These are phyloP conservation scores for Sesamia inferens DNA, from an alignment of 2,888 invertebrate species.

Conservation along the genomic window DNA sequence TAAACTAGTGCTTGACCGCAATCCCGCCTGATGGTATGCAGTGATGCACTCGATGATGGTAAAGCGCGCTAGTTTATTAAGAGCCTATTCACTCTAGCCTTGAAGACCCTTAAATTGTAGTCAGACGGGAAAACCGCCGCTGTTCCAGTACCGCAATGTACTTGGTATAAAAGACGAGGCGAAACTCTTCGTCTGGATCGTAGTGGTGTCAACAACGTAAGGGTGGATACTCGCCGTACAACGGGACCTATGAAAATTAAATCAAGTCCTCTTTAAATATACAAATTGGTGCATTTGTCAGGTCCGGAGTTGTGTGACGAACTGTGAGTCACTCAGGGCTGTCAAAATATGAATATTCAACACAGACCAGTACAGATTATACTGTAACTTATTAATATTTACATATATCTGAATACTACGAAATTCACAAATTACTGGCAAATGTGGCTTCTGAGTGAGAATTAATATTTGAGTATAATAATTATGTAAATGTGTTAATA, in stretches of 20 bases:
- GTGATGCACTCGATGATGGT: too few relatives aligned
- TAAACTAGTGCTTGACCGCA: too few relatives aligned
- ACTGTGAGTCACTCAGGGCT: conserved; percentile 26
- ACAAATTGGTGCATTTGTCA: conserved; percentile 19
- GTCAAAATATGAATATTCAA: conserved; percentile 63
- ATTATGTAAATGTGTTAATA: conserved; percentile 3
- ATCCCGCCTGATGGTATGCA: too few relatives aligned
- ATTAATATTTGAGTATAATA: conserved; percentile 29
- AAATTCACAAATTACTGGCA: conserved; percentile 39
- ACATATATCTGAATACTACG: conserved; percentile 59
- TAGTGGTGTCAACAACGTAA: too few relatives aligned
- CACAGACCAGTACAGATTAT: conserved; percentile 27
- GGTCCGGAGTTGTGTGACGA: conserved; percentile 13
- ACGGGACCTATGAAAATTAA: conserved; percentile 2
- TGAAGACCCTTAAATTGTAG: too few relatives aligned
- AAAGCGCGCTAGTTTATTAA: too few relatives aligned
- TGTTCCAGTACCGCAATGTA: too few relatives aligned
- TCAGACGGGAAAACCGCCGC: too few relatives aligned
- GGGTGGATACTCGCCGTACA: too few relatives aligned
- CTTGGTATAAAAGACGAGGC: too few relatives aligned
- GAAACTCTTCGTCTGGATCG: too few relatives aligned
- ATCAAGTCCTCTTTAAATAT: conserved; percentile 9
- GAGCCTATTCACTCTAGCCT: too few relatives aligned
- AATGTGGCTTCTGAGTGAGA: conserved; percentile 14
- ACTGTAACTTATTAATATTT: conserved; percentile 59